These are phyloP conservation scores for Plagodis pulveraria DNA, from an alignment of 2,888 invertebrate genomes.

Conservation along the genomic window DNA sequence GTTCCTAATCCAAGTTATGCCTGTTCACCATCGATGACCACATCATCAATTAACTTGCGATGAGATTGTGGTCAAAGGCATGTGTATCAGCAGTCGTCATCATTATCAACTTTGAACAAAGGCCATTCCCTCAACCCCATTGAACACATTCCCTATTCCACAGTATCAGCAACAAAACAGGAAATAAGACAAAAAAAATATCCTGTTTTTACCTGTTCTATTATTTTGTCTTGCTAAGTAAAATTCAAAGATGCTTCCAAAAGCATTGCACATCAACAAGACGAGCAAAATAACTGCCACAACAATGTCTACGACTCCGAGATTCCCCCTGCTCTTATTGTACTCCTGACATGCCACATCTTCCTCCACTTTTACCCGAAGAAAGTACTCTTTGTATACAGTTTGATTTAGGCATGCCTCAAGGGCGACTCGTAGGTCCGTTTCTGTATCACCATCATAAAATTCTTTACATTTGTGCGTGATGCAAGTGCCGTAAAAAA, in stretches of 20 bases:
- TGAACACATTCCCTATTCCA: no score
- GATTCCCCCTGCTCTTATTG: slow-evolving; percentile 5
- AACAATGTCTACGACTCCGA: slow-evolving; percentile 28
- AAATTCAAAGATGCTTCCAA: slow-evolving; percentile 40
- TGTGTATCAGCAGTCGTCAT: no score
- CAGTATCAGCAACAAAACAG: no score
- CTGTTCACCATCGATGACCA: no score
- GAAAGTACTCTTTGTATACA: slow-evolving; percentile 32
- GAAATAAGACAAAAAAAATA: no score
- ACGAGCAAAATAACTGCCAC: slow-evolving; percentile 35
- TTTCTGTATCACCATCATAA: slow-evolving; percentile 27
- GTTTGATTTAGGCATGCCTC: slow-evolving; percentile 53
- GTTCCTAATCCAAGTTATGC: no score
- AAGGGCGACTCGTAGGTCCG: slow-evolving; percentile 35
- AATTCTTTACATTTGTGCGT: slow-evolving; percentile 38
- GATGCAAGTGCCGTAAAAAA: slow-evolving; percentile 47
- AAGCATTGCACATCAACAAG: slow-evolving; percentile 40
- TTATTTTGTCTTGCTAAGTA: slow-evolving; percentile 5
- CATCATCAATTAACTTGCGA: no score
- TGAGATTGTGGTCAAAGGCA: no score
- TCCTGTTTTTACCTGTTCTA: slow-evolving; percentile 8
- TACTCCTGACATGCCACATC: slow-evolving; percentile 22
- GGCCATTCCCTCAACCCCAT: no score
- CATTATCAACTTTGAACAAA: no score
- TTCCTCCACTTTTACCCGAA: slow-evolving; percentile 34